phyloP scores from a whole-genome alignment of 37 sponge, comb jelly and placozoan genomes.

The Lycopodina hypogea region DNA sequence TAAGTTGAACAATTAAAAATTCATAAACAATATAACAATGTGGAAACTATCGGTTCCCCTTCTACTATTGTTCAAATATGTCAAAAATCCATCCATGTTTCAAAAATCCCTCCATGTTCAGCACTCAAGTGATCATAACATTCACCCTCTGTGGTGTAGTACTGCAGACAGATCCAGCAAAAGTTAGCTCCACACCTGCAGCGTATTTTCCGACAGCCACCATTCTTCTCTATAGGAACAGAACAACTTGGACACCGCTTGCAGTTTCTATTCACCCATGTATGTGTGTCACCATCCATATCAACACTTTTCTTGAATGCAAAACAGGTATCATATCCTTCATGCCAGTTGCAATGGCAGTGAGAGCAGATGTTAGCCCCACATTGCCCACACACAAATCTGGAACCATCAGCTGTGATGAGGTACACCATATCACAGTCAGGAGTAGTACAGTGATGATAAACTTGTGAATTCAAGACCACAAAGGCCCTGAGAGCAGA shows the following conservation, averaged over 20 bases:
- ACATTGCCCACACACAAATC: slow-evolving; percentile 60
- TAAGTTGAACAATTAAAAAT: no score
- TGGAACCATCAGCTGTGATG: slow-evolving; percentile 17
- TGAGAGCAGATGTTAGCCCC: slow-evolving; percentile 38
- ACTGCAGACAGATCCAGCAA: slow-evolving; percentile 62
- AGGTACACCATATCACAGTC: slow-evolving; percentile 62
- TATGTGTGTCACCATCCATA: no score
- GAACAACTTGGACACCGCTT: slow-evolving; percentile 64
- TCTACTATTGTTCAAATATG: no score
- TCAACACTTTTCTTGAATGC: neutral
- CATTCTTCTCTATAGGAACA: slow-evolving; percentile 63
- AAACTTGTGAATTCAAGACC: slow-evolving; percentile 9
- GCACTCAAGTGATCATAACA: slow-evolving; percentile 61
- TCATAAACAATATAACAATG: no score
- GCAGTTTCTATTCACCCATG: slow-evolving; percentile 38
- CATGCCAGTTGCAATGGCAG: slow-evolving; percentile 58
- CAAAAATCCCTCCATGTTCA: slow-evolving; percentile 2
- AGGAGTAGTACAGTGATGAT: slow-evolving; percentile 59
- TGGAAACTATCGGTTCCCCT: no score
- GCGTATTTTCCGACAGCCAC: slow-evolving; percentile 43
- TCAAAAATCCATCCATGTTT: no score
- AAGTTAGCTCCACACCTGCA: slow-evolving; percentile 54
- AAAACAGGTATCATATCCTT: slow-evolving; percentile 48
- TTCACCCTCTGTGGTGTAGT: slow-evolving; percentile 23
- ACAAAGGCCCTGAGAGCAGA: slow-evolving; percentile 29